phyloP scores from a whole-genome alignment of 1,140 invertebrate genomes.

The Drosophila miranda region DNA sequence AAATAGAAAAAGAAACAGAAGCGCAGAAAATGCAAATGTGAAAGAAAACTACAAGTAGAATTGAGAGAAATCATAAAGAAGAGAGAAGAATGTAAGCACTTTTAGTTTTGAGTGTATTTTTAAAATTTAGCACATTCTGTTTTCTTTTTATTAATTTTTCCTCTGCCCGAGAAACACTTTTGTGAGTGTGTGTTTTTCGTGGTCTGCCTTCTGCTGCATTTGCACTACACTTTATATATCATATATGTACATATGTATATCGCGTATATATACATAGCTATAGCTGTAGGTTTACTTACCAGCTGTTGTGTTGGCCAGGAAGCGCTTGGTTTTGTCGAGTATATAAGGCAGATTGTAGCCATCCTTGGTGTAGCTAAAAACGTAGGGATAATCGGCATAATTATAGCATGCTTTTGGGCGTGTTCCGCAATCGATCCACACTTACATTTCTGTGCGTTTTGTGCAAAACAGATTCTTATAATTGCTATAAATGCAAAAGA shows the following conservation, averaged over 20 bases:
- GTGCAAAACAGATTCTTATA: constrained; percentile 82
- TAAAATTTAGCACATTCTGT: constrained; percentile 63
- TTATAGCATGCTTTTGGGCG: constrained; percentile 40
- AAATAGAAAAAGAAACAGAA: constrained; percentile 19
- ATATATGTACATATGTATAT: constrained; percentile 12
- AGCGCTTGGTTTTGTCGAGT: constrained; percentile 81
- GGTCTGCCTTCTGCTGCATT: constrained; percentile 66
- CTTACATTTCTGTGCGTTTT: constrained; percentile 82
- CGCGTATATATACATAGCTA: neutral
- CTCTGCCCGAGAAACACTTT: constrained; percentile 33
- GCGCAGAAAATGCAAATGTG: constrained; percentile 45
- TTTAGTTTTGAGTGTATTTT: constrained; percentile 60
- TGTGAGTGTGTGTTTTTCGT: constrained; percentile 21
- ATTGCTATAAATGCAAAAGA: constrained; percentile 82
- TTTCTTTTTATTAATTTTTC: constrained; percentile 41
- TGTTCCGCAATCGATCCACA: neutral
- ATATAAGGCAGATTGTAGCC: constrained; percentile 82
- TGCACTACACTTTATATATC: constrained; percentile 61
- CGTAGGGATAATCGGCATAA: constrained; percentile 22
- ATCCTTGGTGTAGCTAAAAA: constrained; percentile 76
- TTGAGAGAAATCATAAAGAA: constrained; percentile 60
- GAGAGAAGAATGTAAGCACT: constrained; percentile 54
- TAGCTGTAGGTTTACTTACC: constrained; percentile 61
- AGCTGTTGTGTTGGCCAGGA: constrained; percentile 81
- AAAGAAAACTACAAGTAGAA: constrained; percentile 53